phyloP scores from a whole-genome alignment of 2,888 invertebrate genomes.

The Endotricha flammealis region DNA sequence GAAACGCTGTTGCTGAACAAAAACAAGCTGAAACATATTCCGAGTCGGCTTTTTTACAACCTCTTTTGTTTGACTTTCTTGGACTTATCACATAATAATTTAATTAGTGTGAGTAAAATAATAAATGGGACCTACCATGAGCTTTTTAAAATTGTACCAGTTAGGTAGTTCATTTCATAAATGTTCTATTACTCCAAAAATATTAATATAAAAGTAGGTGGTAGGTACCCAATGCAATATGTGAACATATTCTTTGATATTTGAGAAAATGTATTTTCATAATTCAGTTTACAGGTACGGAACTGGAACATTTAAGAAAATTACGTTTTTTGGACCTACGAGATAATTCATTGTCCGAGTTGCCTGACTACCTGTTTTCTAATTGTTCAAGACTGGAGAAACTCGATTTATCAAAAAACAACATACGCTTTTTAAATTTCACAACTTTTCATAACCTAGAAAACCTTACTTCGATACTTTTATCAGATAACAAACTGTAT shows the following conservation, averaged over 20 bases:
- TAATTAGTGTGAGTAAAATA: slow-evolving; percentile 68
- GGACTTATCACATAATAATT: slow-evolving; percentile 76
- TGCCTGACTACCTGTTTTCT: slow-evolving; percentile 78
- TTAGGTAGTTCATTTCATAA: too few relatives aligned
- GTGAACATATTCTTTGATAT: too few relatives aligned
- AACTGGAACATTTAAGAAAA: slow-evolving; percentile 72
- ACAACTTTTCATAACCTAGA: slow-evolving; percentile 80
- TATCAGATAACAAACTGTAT: slow-evolving; percentile 84
- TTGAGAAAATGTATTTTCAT: slow-evolving; percentile 5
- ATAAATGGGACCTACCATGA: too few relatives aligned
- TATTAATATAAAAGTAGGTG: too few relatives aligned
- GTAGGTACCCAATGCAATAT: too few relatives aligned
- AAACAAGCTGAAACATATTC: slow-evolving; percentile 72
- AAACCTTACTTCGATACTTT: slow-evolving; percentile 81
- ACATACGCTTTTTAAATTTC: slow-evolving; percentile 79
- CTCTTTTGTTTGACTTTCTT: slow-evolving; percentile 70
- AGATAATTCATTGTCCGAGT: slow-evolving; percentile 79
- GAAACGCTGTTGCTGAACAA: slow-evolving; percentile 75
- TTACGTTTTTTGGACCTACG: slow-evolving; percentile 83
- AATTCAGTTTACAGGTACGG: slow-evolving; percentile 72
- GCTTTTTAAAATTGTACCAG: too few relatives aligned
- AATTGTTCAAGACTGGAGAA: slow-evolving; percentile 79
- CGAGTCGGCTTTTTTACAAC: slow-evolving; percentile 64
- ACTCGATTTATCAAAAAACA: slow-evolving; percentile 83
- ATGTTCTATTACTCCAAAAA: too few relatives aligned